Evolutionary conservation across 2,797 vertebrate species (phyloP).

Genomic region (Semaprochilodus insignis): DNA sequence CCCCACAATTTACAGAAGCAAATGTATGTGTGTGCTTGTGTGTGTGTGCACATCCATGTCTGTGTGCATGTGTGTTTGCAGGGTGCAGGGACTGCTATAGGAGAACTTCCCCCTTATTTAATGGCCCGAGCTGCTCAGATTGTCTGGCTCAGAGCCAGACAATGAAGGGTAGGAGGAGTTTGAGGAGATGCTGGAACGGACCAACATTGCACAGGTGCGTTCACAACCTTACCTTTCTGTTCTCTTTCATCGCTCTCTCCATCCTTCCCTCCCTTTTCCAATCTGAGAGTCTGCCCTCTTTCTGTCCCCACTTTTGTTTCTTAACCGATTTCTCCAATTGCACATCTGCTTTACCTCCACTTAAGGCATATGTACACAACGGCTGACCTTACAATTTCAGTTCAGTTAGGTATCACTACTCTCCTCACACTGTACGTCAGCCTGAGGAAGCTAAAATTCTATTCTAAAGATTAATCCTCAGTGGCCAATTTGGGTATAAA

Average conservation of each 20-base stretch:
- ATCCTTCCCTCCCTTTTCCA: neutral
- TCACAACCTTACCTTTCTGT: neutral
- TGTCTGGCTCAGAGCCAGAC: slow-evolving; percentile 91
- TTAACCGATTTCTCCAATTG: neutral
- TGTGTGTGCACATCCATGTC: slow-evolving; percentile 2
- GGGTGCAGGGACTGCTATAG: slow-evolving; percentile 92
- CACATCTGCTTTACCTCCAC: too few species aligned
- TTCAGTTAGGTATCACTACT: too few species aligned
- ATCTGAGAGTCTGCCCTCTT: neutral
- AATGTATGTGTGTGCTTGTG: neutral
- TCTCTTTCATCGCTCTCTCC: slow-evolving; percentile 3
- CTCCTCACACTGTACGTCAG: too few species aligned
- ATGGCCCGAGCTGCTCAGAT: slow-evolving; percentile 91
- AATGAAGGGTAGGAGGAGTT: slow-evolving; percentile 95
- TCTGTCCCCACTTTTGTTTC: neutral
- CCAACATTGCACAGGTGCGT: slow-evolving; percentile 87
- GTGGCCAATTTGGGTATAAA: too few species aligned
- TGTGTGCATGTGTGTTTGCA: slow-evolving; percentile 59
- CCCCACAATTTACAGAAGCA: too few species aligned
- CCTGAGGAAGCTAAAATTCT: too few species aligned
- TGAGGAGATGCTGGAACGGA: slow-evolving; percentile 94
- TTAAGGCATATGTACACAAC: too few species aligned
- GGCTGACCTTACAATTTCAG: too few species aligned
- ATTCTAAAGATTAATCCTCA: too few species aligned
- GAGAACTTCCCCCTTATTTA: slow-evolving; percentile 92